A percentile compares a stretch with the other conserved stretches of the same genome.
These are phyloP conservation scores for Melieria crassipennis DNA, from an alignment of 2,888 invertebrate genomes.

Conservation along the genomic window DNA sequence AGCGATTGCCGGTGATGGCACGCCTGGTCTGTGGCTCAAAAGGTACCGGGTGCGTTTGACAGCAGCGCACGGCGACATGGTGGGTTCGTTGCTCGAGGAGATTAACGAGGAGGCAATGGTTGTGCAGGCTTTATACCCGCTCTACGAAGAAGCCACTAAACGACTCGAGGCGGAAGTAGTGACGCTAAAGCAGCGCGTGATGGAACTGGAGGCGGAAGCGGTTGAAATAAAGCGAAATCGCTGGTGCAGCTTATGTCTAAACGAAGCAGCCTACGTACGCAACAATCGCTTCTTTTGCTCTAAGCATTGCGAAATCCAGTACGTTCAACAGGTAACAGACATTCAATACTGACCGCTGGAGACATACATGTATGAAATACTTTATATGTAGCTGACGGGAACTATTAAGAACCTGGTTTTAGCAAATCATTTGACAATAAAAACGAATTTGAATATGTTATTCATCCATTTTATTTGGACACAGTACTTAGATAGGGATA, in stretches of 20 bases:
- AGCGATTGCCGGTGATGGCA: too few species aligned
- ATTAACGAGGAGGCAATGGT: conserved; percentile 27
- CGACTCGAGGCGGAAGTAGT: conserved; percentile 36
- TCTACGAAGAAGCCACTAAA: conserved; percentile 7
- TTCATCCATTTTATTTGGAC: too few species aligned
- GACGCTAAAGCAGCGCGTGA: conserved; percentile 25
- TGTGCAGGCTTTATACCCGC: conserved; percentile 22
- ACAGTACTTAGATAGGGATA: too few species aligned
- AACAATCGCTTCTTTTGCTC: conserved; percentile 42
- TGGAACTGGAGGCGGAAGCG: conserved; percentile 36
- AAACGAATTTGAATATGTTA: too few species aligned
- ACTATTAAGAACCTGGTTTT: too few species aligned
- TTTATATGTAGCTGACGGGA: too few species aligned
- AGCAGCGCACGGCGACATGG: too few species aligned
- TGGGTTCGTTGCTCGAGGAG: background rate
- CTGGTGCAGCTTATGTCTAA: conserved; percentile 49
- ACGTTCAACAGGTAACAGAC: background rate
- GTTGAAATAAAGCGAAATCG: conserved; percentile 45
- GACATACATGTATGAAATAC: too few species aligned
- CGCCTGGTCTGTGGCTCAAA: too few species aligned
- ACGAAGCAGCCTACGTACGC: conserved; percentile 42
- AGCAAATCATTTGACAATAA: too few species aligned
- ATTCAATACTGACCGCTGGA: background rate
- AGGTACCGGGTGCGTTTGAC: too few species aligned
- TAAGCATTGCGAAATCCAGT: conserved; percentile 37